Evolutionary conservation across 2,797 vertebrate genomes (phyloP), one percentile per base, ranked within the genome.

Genomic region (Anguilla obscura): DNA sequence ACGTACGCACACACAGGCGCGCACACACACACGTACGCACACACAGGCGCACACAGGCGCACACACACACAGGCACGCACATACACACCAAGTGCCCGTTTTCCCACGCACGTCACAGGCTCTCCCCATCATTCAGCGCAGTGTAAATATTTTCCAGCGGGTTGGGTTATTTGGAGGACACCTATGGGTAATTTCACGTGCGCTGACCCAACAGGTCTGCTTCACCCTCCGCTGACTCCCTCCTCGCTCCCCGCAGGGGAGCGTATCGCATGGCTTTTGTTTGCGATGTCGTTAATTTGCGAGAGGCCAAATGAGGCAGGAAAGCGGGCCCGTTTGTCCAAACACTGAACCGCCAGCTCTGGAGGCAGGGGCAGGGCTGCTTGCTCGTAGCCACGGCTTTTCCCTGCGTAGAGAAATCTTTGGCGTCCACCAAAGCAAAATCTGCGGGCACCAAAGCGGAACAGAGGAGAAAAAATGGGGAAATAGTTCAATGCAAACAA

Each of bases 91-190:
- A 7, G 21, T 21, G 1, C 4, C 40, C 6, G n/a, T 45, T 50
- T 50, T 24, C 27, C 24, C 27, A 33, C 30, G 6, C 27, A 12
- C 30, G 1, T 74, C 33, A 33, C 7, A 27, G 30, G 27, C 2
- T 8, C 30, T 93, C 89, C 74, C 91, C 92, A 92, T 86, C 93
- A 93, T 91, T 93, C 92, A 93, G 71, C 89, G 85, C 80, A 88
- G 90, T 80, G 88, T 94, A 94, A 95, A 95, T 93, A 93, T 92
- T 93, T 91, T 93, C 91, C 93, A 84, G 90, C 89, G 85, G 88
- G 86, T 91, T 93, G 91, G 92, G 90, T 90, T 91, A 90, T 89
- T 88, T 76, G 74, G 84, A 88, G 90, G 91, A 91, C 93, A 92
- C 91, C 92, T 91, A 90, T 87, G 90, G 92, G 90, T 86, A 85